Percentiles rank a stretch among this genome's conserved stretches.
Evolutionary conservation across 2,797 vertebrate genomes (phyloP).

Genomic region (Hemibagrus guttatus): DNA sequence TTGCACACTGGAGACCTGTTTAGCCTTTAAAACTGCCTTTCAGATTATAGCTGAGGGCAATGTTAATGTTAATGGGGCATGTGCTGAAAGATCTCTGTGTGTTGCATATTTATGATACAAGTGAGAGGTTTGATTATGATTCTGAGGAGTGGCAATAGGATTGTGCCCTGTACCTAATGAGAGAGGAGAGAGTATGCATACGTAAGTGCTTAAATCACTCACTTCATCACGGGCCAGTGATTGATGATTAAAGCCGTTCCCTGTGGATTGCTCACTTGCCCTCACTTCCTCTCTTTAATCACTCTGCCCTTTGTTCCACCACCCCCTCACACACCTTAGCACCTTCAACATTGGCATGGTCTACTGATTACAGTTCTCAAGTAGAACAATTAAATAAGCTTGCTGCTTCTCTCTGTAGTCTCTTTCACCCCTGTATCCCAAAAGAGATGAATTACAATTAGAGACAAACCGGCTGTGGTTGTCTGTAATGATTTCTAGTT

Average conservation of each 20-base stretch:
- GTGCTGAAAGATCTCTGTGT: conserved; percentile 12
- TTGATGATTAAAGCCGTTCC: conserved; percentile 45
- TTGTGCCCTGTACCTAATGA: conserved; percentile 49
- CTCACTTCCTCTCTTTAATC: conserved; percentile 32
- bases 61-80: conserved; percentile 8
- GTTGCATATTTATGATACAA: conserved; percentile 39
- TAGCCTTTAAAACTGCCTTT: neutral
- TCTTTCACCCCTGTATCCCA: neutral
- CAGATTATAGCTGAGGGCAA: neutral
- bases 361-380: conserved; percentile 9
- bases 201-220: conserved; percentile 32
- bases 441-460: conserved; percentile 4
- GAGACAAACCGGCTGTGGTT: neutral
- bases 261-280: conserved; percentile 21
- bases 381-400: neutral
- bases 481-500: neutral
- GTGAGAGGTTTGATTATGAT: conserved; percentile 31
- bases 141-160: conserved; percentile 13
- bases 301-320: conserved; percentile 29
- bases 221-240: conserved; percentile 46
- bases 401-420: neutral
- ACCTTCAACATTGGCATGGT: conserved; percentile 11
- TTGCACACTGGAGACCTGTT: neutral
- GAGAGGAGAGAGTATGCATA: conserved; percentile 19
- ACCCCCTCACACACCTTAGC: conserved; percentile 37